Conservation (phyloP, 2,113 vertebrate genomes). For the Nesoenas mayeri region DNA sequence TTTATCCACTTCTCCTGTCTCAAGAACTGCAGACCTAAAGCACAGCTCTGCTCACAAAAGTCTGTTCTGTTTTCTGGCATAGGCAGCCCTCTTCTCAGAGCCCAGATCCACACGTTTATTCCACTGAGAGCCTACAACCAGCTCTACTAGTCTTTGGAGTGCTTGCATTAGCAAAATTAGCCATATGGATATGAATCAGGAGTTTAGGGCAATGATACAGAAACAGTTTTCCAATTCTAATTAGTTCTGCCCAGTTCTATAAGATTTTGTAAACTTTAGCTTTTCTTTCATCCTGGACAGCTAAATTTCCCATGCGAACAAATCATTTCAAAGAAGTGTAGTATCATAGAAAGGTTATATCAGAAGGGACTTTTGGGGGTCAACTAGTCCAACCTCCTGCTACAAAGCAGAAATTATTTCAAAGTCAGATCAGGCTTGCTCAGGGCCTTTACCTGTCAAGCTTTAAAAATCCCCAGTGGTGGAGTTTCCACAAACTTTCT, state of each 20-base stretch:
- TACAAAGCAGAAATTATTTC: constrained; percentile 30
- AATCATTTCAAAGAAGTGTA: background rate
- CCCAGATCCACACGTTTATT: background rate
- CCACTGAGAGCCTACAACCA: background rate
- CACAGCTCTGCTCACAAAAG: background rate
- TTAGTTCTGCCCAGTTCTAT: background rate
- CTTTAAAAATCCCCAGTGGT: background rate
- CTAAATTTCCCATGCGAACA: background rate
- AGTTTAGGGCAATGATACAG: background rate
- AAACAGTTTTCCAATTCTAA: background rate
- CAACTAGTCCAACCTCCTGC: background rate
- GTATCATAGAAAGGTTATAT: background rate
- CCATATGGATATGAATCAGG: background rate
- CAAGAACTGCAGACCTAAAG: background rate
- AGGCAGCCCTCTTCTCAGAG: background rate
- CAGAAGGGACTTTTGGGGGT: constrained; percentile 11
- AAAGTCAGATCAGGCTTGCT: constrained; percentile 24
- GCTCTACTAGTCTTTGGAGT: background rate
- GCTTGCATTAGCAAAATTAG: background rate
- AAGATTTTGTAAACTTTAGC: constrained; percentile 11
- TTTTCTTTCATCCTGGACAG: constrained; percentile 5
- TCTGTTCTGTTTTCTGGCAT: background rate
- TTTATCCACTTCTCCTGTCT: background rate
- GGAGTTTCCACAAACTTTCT: background rate
- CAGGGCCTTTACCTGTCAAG: constrained; percentile 12